A percentile compares a stretch with the other conserved stretches of the same genome.
Conservation (phyloP, 2,888 invertebrate species). For the Amphiduros pacificus region DNA sequence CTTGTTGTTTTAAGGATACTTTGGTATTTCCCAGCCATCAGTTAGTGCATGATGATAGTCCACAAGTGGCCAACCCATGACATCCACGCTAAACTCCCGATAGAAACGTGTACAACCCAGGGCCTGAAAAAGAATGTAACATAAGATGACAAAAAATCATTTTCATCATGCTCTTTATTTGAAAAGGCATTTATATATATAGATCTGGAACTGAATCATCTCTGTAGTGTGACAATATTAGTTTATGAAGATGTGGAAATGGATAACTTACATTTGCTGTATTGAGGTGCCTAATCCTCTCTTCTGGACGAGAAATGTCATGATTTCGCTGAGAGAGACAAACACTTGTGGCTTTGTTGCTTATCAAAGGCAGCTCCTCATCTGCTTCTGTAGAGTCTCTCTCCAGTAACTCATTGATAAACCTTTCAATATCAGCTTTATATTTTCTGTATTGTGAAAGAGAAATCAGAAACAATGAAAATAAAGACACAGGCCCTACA, state of each 20-base stretch:
- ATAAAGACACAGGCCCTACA: not conserved
- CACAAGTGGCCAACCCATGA: constrained; percentile 47
- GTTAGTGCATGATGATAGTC: constrained; percentile 42
- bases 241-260: too few species aligned
- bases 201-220: too few species aligned
- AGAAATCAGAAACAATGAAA: not conserved
- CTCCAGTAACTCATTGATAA: constrained; percentile 37
- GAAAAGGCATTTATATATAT: not conserved
- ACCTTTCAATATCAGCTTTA: constrained; percentile 43
- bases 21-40: constrained; percentile 44
- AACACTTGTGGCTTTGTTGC: too few species aligned
- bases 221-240: too few species aligned
- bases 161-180: not conserved
- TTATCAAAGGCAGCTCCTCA: too few species aligned
- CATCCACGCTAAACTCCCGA: constrained; percentile 42
- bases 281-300: too few species aligned
- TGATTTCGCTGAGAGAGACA: too few species aligned
- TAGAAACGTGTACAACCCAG: constrained; percentile 50
- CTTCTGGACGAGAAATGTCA: not conserved
- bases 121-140: constrained; percentile 33
- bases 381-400: constrained; percentile 15
- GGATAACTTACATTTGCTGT: too few species aligned
- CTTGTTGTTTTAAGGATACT: constrained; percentile 37
- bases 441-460: constrained; percentile 37
- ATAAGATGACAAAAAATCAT: not conserved